A percentile compares a stretch with the other conserved stretches of the same genome.
These are phyloP conservation scores for Pangasius larnaudii DNA, from an alignment of 2,797 vertebrate genomes.

Conservation along the genomic window DNA sequence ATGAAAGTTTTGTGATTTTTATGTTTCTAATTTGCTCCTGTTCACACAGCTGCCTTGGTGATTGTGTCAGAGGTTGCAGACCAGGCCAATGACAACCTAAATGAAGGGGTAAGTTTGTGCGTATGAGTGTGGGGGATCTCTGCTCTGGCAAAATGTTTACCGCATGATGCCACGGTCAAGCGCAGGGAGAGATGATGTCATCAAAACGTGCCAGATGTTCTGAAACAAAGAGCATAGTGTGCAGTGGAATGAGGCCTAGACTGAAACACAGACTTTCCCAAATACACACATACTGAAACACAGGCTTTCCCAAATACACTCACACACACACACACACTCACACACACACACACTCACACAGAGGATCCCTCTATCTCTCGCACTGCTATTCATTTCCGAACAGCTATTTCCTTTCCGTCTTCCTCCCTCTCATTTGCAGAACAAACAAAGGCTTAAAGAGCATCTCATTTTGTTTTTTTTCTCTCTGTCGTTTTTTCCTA, in stretches of 20 bases:
- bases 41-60: conserved; percentile 84
- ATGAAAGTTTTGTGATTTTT: neutral
- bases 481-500: conserved; percentile 32
- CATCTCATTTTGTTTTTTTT: conserved; percentile 43
- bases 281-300: conserved; percentile 27
- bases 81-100: conserved; percentile 89
- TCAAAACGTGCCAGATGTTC: conserved; percentile 71
- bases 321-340: conserved; percentile 7
- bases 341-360: conserved; percentile 56
- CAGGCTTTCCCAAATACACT: conserved; percentile 22
- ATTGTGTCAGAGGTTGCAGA: conserved; percentile 89
- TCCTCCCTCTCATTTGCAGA: conserved; percentile 64
- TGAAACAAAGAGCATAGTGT: conserved; percentile 69
- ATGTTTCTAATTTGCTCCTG: conserved; percentile 5
- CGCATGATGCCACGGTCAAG: neutral
- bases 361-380: conserved; percentile 62
- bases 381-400: conserved; percentile 60
- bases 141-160: conserved; percentile 6
- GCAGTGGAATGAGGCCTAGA: conserved; percentile 46
- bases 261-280: conserved; percentile 22
- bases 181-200: conserved; percentile 63
- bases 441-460: conserved; percentile 59
- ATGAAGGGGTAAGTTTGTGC: conserved; percentile 89
- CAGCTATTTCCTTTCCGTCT: conserved; percentile 64
- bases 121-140: neutral